Base-by-base conservation (phyloP, 2,888 invertebrate genomes). In the Archips xylosteana region DNA sequence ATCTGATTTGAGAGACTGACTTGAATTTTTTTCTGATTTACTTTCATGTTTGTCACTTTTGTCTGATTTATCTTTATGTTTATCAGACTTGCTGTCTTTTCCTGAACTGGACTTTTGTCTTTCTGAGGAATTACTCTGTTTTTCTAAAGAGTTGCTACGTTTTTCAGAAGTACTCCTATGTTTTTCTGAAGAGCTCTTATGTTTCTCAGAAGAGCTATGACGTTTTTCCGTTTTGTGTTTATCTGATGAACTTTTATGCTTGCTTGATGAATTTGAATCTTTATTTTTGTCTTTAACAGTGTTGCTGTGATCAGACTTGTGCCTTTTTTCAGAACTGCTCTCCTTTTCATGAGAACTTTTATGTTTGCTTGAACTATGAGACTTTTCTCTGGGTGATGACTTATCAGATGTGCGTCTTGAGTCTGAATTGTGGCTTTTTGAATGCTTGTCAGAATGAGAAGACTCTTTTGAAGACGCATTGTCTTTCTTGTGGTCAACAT, bases 321-420 rank as follows among this genome's bases (percentile, higher is more conserved):
- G 82, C 79, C 83, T 87, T 70, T 84, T 90, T 23, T 90, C 89
- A 67, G 84, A 80, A 75, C 76, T 83, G 62, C 75, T 78, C 64
- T 87, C 81, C 77, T 84, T 89, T 70, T 89, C 86, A 70, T 84
- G 85, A 23, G 85, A 85, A 80, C 78, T 85, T 79, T 84, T 89
- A 64, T 87, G 82, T 81, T 84, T 87, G 39, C 87, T 80, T 34
- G 88, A 87, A 79, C 79, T 87, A 47, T 84, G 81, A 73, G 84
- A 83, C 80, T 86, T 89, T 67, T 90, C 87, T 78, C 85, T 87
- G 54, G 83, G 78, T 36, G 81, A 80, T 42, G 84, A 79, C 79
- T 86, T 86, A 34, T 89, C 88, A 34, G 84, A 81, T 49, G 83
- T 81, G 75, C 80, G 81, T 76, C 76, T 86, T 39, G 83, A 79